Evolutionary conservation across 2,888 invertebrate species (phyloP).

Genomic region (Drosophila merina): DNA sequence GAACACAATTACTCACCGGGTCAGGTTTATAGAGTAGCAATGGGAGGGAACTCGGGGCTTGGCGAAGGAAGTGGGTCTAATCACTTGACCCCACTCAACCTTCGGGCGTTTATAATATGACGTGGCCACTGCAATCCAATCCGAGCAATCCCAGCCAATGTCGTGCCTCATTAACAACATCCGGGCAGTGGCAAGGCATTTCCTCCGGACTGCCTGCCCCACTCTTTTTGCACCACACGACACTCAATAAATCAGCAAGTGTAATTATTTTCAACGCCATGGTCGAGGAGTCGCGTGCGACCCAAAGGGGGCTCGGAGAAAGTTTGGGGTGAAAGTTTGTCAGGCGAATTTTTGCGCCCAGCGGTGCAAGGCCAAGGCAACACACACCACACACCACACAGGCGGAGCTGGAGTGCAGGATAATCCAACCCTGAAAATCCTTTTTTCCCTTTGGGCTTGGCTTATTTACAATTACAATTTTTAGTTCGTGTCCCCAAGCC

Average conservation of each 20-base stretch:
- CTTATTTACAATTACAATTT: conserved; percentile 49
- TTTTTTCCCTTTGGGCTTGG: conserved; percentile 3
- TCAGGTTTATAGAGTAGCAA: not conserved
- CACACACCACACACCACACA: conserved; percentile 14
- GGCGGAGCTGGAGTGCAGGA: conserved; percentile 5
- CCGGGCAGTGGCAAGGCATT: conserved; percentile 46
- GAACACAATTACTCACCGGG: conserved; percentile 22
- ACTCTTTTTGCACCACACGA: conserved; percentile 35
- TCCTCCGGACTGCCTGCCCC: conserved; percentile 16
- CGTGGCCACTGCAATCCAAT: conserved; percentile 48
- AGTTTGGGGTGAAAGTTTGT: conserved; percentile 54
- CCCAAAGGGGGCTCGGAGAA: conserved; percentile 17
- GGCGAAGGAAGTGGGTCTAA: conserved; percentile 16
- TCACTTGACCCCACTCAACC: conserved; percentile 40
- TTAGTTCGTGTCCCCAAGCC: not conserved
- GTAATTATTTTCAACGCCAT: conserved; percentile 74
- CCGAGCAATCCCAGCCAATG: conserved; percentile 47
- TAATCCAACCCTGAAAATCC: not conserved
- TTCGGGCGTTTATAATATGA: conserved; percentile 39
- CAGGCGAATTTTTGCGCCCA: conserved; percentile 41
- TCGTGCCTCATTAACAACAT: conserved; percentile 72
- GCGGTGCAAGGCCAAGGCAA: conserved; percentile 22
- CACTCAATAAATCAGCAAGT: conserved; percentile 77
- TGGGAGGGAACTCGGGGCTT: not conserved
- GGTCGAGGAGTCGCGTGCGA: conserved; percentile 42